Conservation (phyloP, 1,140 invertebrate species). For the Spodoptera litura region DNA sequence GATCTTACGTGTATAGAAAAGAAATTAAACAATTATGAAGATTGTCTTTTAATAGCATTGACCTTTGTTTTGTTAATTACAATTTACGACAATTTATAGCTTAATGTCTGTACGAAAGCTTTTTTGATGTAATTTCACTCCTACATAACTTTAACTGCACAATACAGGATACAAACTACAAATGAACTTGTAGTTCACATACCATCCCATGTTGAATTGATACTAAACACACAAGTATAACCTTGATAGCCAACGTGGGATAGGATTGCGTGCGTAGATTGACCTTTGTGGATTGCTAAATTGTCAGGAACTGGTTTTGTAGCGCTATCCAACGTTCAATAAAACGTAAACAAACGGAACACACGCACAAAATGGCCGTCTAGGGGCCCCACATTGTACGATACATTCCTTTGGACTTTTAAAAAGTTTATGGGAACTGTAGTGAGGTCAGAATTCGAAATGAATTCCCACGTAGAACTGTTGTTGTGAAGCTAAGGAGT, state of each 20-base stretch:
- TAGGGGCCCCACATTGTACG: constrained; percentile 20
- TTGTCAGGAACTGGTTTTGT: constrained; percentile 43
- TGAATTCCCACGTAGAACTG: constrained; percentile 9
- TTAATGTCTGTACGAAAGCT: too few species aligned
- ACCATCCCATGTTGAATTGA: constrained; percentile 22
- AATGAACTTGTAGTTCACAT: neutral
- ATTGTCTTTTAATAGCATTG: too few species aligned
- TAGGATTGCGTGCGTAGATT: constrained; percentile 45
- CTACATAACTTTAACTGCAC: constrained; percentile 10
- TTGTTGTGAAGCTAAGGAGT: neutral
- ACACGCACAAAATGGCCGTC: constrained; percentile 41
- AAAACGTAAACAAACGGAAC: constrained; percentile 47
- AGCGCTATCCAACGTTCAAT: constrained; percentile 42
- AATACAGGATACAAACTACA: neutral
- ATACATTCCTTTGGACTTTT: constrained; percentile 4
- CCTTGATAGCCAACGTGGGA: constrained; percentile 36
- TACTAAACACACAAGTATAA: constrained; percentile 36
- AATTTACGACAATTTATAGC: too few species aligned
- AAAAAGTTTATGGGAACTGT: constrained; percentile 25
- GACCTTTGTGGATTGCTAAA: constrained; percentile 47
- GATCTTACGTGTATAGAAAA: too few species aligned
- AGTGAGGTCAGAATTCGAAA: neutral
- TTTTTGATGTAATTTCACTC: too few species aligned
- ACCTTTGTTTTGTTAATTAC: too few species aligned
- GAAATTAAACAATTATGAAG: too few species aligned